These are phyloP conservation scores for Anarrhichthys ocellatus DNA, from an alignment of 2,113 vertebrate genomes.

Conservation along the genomic window DNA sequence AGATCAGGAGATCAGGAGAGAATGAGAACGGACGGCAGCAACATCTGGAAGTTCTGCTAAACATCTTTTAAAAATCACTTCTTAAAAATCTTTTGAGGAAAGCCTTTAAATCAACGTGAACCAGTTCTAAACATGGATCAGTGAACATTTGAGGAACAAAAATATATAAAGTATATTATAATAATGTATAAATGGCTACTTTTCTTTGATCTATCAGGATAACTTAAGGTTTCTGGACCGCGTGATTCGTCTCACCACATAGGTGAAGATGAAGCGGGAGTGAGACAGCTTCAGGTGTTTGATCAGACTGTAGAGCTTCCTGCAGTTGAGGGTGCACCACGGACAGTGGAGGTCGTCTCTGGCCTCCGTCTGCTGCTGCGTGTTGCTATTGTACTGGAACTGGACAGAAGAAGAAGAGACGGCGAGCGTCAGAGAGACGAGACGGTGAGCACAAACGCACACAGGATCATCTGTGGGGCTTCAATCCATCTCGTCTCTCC, in stretches of 20 bases:
- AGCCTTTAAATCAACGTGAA: no score
- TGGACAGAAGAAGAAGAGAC: slow-evolving; percentile 46
- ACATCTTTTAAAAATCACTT: not conserved
- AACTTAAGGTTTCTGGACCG: not conserved
- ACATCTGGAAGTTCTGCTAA: not conserved
- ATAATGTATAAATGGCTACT: not conserved
- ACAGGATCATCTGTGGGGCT: not conserved
- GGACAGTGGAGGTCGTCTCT: slow-evolving; percentile 97
- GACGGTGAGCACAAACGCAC: not conserved
- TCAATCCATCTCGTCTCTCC: not conserved
- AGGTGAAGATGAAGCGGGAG: slow-evolving; percentile 98
- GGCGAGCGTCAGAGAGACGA: not conserved
- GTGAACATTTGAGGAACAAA: not conserved
- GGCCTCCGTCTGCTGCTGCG: slow-evolving; percentile 96
- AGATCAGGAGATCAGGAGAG: not conserved
- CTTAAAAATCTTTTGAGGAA: not conserved
- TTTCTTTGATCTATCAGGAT: not conserved
- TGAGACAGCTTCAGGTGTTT: slow-evolving; percentile 99
- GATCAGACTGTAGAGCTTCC: slow-evolving; percentile 96
- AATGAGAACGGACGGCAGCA: not conserved
- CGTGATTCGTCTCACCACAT: slow-evolving; percentile 87
- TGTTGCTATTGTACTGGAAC: slow-evolving; percentile 98
- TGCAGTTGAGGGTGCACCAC: slow-evolving; percentile 97
- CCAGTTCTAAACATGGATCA: no score
- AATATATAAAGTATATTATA: not conserved